Base-by-base conservation (phyloP, 2,888 invertebrate genomes). In the Melieria picta region DNA sequence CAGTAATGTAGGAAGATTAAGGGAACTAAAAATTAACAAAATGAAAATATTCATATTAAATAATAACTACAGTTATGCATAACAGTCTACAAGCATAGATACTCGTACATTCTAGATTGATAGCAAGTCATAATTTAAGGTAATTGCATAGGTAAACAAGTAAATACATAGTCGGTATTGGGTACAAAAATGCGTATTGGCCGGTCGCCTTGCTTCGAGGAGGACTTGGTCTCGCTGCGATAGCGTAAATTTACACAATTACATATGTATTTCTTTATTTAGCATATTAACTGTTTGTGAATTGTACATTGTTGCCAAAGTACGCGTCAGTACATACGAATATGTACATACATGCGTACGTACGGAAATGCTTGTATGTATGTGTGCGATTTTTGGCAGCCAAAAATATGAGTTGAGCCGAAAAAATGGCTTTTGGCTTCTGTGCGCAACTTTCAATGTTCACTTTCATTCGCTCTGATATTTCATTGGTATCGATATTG, bases 331-430 rank as follows among this genome's bases (percentile, higher is more conserved):
- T 60, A 60, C 50, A 42, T 55, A 4, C 4, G 11, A 43, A 42
- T 13, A 30, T 67, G 58, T 65, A 65, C 7, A 43, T 56, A 55
- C 48, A n/a, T 30, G 42, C 57, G 47, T 30, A 65, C 7, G 30
- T 56, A 57, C n/a, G 42, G 11, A 46, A 16, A 46, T 57, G 46
- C 6, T 6, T 65, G 13, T 47, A 55, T n/a, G 7, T 63, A 30
- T 64, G 11, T 50, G 16, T 50, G 10, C n/a, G 42, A 50, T 30
- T 46, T 42, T 55, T 55, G 48, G 57, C 47, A 58, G 48, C 48
- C 57, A 57, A 57, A 30, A 45, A 56, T 60, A 2, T 30, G 30
- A 30, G 30, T 30, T 30, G 11, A 43, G 52, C 7, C 47, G 58
- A 48, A 66, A 66, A 47, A 47, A 58, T 30, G 30, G 30, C 30